Conservation (phyloP, 2,888 invertebrate species). For the Lasioglossum leucozonium region DNA sequence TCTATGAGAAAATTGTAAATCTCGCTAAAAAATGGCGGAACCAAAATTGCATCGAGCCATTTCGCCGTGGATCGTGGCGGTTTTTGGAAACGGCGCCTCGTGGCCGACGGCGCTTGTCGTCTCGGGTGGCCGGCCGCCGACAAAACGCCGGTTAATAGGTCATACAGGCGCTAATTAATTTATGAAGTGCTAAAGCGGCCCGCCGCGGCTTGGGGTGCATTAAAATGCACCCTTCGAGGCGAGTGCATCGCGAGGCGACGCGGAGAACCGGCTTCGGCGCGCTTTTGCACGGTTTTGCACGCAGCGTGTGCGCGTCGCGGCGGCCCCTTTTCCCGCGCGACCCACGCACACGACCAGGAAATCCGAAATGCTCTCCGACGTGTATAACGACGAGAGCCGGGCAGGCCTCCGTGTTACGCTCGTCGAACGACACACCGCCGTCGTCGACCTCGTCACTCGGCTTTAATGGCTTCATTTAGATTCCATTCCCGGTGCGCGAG, state of each 20-base stretch:
- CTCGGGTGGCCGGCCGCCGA: slow-evolving; percentile 33
- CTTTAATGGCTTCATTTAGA: slow-evolving; percentile 65
- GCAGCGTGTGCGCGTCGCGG: slow-evolving; percentile 3
- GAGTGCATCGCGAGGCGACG: slow-evolving; percentile 54
- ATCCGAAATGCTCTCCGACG: slow-evolving; percentile 58
- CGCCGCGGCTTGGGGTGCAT: slow-evolving; percentile 71
- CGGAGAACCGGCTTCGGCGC: slow-evolving; percentile 16
- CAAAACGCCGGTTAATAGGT: slow-evolving; percentile 70
- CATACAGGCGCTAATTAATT: slow-evolving; percentile 74
- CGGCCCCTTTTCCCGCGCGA: slow-evolving; percentile 30
- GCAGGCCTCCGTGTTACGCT: slow-evolving; percentile 37
- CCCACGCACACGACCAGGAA: slow-evolving; percentile 54
- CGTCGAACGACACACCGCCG: slow-evolving; percentile 45
- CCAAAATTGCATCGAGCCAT: background rate
- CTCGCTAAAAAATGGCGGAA: too few species aligned
- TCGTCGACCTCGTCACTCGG: slow-evolving; percentile 34
- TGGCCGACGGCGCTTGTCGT: background rate
- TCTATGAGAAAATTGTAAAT: too few species aligned
- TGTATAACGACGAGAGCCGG: background rate
- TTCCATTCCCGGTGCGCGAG: slow-evolving; percentile 27
- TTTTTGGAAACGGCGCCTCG: background rate
- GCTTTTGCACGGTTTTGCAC: slow-evolving; percentile 1
- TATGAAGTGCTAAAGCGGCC: slow-evolving; percentile 74
- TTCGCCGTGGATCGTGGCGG: background rate
- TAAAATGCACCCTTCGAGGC: slow-evolving; percentile 76